These are phyloP conservation scores for Daktulosphaira vitifoliae DNA, from an alignment of 1,140 invertebrate genomes.

Conservation along the genomic window DNA sequence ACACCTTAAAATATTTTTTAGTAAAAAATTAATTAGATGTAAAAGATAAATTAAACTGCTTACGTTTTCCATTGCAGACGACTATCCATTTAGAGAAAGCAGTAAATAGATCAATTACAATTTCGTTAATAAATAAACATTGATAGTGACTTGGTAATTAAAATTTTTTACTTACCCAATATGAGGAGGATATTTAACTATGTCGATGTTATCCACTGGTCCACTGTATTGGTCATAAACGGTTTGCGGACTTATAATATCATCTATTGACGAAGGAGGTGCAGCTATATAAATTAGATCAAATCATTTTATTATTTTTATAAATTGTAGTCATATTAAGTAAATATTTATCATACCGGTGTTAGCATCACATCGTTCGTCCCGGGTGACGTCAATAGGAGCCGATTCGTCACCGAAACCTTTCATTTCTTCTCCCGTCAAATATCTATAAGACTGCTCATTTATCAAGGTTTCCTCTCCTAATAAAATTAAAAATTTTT, in stretches of 20 bases:
- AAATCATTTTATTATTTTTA: too few species aligned
- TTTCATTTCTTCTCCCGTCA: slow-evolving; percentile 91
- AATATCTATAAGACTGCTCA: slow-evolving; percentile 84
- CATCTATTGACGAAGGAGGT: slow-evolving; percentile 52
- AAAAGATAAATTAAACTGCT: slow-evolving; percentile 18
- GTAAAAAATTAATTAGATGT: slow-evolving; percentile 33
- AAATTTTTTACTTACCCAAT: slow-evolving; percentile 57
- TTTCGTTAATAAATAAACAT: slow-evolving; percentile 18
- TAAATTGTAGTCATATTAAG: too few species aligned
- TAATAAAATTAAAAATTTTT: slow-evolving; percentile 41
- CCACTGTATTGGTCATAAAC: slow-evolving; percentile 46
- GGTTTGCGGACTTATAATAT: slow-evolving; percentile 56
- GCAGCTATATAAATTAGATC: slow-evolving; percentile 39
- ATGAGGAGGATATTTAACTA: slow-evolving; percentile 58
- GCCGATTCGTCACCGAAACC: slow-evolving; percentile 85
- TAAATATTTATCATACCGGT: slow-evolving; percentile 34
- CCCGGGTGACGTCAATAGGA: slow-evolving; percentile 83
- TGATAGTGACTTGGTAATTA: too few species aligned
- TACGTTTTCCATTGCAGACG: slow-evolving; percentile 33
- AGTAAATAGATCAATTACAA: slow-evolving; percentile 30
- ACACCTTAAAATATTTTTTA: too few species aligned
- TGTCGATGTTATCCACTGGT: slow-evolving; percentile 62
- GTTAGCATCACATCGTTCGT: slow-evolving; percentile 64
- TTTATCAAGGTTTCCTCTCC: slow-evolving; percentile 80
- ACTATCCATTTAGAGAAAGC: slow-evolving; percentile 25